Percentiles rank a stretch among this genome's conserved stretches.
These are phyloP conservation scores for Triplophysa dalaica DNA, from an alignment of 2,113 vertebrate species.

Conservation along the genomic window DNA sequence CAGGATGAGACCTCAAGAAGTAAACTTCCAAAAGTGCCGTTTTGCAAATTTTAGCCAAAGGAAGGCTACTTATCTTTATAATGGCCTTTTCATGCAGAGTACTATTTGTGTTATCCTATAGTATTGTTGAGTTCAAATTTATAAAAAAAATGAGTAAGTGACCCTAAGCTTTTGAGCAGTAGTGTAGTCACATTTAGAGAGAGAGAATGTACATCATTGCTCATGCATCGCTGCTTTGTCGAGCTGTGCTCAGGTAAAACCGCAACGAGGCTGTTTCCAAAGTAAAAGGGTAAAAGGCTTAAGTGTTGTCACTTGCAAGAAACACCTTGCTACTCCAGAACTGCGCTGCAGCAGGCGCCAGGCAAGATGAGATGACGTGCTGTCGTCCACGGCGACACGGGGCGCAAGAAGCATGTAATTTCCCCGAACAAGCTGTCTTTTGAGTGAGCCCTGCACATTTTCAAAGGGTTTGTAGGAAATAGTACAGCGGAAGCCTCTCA, in stretches of 20 bases:
- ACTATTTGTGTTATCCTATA: too few species aligned
- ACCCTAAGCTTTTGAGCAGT: background rate
- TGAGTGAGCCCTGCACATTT: conserved; percentile 38
- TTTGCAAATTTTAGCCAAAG: too few species aligned
- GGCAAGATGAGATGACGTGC: conserved; percentile 52
- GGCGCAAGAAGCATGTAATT: conserved; percentile 58
- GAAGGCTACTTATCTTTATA: too few species aligned
- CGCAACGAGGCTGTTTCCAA: background rate
- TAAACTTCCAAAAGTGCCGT: too few species aligned
- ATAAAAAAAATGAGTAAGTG: too few species aligned
- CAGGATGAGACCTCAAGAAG: too few species aligned
- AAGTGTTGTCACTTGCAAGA: conserved; percentile 42
- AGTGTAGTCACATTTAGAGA: background rate
- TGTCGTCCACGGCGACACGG: conserved; percentile 61
- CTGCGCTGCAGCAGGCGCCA: conserved; percentile 2
- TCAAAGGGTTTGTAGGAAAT: conserved; percentile 4
- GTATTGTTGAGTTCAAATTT: too few species aligned
- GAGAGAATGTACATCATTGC: background rate
- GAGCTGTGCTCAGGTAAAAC: conserved; percentile 3
- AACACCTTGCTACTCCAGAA: conserved; percentile 34
- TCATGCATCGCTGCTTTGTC: conserved; percentile 17
- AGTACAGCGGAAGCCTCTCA: background rate
- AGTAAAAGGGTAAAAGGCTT: conserved; percentile 14
- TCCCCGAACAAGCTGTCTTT: conserved; percentile 57
- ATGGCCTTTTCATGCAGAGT: too few species aligned